Percentiles rank a stretch among this genome's conserved stretches.
phyloP scores from a whole-genome alignment of 2,888 invertebrate genomes.

The Willowsia nigromaculata region DNA sequence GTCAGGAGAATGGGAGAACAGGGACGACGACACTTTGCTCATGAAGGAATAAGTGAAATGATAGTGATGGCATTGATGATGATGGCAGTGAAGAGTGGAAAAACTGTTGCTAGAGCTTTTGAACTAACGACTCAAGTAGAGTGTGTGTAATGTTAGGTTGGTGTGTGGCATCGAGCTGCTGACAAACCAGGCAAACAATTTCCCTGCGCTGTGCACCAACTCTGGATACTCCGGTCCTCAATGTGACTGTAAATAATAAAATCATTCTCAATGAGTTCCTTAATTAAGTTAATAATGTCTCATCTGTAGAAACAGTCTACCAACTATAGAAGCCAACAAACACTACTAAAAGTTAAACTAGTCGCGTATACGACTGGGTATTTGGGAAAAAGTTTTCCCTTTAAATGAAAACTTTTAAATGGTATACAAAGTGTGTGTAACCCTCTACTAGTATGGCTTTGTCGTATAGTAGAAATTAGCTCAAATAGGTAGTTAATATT shows the following conservation, averaged over 20 bases:
- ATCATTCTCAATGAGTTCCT: constrained; percentile 66
- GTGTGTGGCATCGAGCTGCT: not conserved
- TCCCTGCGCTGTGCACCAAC: constrained; percentile 28
- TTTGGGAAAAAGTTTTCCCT: not conserved
- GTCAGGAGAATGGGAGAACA: constrained; percentile 52
- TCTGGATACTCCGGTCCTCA: not conserved
- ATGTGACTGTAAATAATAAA: constrained; percentile 47
- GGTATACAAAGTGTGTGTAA: not conserved
- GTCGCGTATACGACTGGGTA: not conserved
- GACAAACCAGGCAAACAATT: constrained; percentile 8
- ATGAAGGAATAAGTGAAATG: constrained; percentile 18
- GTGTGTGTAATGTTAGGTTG: not conserved
- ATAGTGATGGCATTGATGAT: constrained; percentile 5
- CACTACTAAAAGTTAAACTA: constrained; percentile 4
- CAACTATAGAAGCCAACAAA: not conserved
- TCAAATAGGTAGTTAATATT: not conserved
- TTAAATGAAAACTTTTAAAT: not conserved
- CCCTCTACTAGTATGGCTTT: not conserved
- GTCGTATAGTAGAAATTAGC: not conserved
- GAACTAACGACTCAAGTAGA: not conserved
- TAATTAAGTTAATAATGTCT: constrained; percentile 70
- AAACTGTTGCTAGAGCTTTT: constrained; percentile 44
- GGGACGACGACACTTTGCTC: constrained; percentile 45
- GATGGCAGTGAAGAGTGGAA: not conserved
- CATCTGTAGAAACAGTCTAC: constrained; percentile 45